phyloP scores from a whole-genome alignment of 2,113 vertebrate species.

The Pollimyrus isidori region DNA sequence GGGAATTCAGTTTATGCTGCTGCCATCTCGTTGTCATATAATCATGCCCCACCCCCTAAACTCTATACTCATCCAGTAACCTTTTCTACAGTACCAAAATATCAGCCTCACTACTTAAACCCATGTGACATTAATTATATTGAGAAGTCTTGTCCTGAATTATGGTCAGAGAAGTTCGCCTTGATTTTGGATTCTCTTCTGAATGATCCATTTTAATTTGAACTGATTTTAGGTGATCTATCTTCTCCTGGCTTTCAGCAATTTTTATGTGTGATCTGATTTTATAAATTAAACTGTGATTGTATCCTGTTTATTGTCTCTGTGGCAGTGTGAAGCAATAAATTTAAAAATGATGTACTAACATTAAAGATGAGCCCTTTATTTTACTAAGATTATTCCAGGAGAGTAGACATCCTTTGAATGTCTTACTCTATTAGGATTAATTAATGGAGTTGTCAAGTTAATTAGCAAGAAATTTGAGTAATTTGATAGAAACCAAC shows the following conservation, averaged over 20 bases:
- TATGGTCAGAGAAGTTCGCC: not conserved
- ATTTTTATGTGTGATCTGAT: not conserved
- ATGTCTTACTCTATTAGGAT: not conserved
- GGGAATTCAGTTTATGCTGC: not conserved
- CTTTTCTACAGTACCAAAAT: not conserved
- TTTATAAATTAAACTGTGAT: not conserved
- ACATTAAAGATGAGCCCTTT: not conserved
- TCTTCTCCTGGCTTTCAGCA: not conserved
- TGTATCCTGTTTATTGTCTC: not conserved
- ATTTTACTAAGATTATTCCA: not conserved
- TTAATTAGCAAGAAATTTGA: not conserved
- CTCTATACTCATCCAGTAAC: not conserved
- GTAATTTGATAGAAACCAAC: not conserved
- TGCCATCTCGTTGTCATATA: not conserved
- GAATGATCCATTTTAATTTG: not conserved
- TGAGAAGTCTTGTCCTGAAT: not conserved
- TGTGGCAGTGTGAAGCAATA: not conserved
- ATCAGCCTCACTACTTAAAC: not conserved
- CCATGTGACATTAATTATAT: not conserved
- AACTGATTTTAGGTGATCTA: not conserved
- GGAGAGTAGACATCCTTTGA: not conserved
- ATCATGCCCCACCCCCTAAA: not conserved
- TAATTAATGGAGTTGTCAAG: not conserved
- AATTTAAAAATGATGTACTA: not conserved
- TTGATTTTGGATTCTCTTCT: not conserved